Evolutionary conservation across 1,140 invertebrate genomes (phyloP).

Genomic region (Drosophila ironensis): DNA sequence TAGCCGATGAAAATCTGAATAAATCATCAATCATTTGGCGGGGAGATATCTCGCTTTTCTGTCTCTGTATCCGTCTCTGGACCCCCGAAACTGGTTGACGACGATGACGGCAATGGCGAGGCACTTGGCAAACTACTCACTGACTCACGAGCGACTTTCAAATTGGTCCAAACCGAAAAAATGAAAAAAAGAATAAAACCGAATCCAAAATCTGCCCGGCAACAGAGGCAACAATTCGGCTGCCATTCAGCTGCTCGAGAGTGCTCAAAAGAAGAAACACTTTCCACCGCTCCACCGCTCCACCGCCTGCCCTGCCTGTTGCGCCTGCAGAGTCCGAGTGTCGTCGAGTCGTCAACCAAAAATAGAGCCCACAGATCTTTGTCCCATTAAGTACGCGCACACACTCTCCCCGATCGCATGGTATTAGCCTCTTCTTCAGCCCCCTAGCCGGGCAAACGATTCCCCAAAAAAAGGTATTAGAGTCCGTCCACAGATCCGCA

Average conservation of each 20-base stretch:
- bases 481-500: constrained; percentile 53
- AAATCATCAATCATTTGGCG: constrained; percentile 62
- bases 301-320: constrained; percentile 8
- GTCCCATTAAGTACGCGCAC: constrained; percentile 29
- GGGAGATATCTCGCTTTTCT: constrained; percentile 6
- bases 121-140: constrained; percentile 47
- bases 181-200: constrained; percentile 10
- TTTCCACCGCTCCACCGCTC: constrained; percentile 34
- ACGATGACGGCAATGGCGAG: not conserved
- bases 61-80: not conserved
- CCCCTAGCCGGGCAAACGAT: constrained; percentile 12
- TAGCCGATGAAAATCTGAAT: constrained; percentile 44
- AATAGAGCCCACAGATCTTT: constrained; percentile 40
- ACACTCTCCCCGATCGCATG: constrained; percentile 1
- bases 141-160: constrained; percentile 71
- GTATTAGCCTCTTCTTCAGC: not conserved
- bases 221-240: constrained; percentile 45
- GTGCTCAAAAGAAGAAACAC: constrained; percentile 35
- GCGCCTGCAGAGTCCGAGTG: constrained; percentile 25
- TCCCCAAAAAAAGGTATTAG: constrained; percentile 67
- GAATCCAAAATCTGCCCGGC: constrained; percentile 44
- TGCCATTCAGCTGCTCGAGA: constrained; percentile 34
- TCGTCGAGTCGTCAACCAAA: too few relatives aligned
- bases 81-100: constrained; percentile 59
- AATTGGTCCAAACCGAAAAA: constrained; percentile 56